Percentiles rank a stretch among this genome's conserved stretches.
These are phyloP conservation scores for Pygmarrhopalites habei DNA, from an alignment of 1,140 invertebrate species.

Conservation along the genomic window DNA sequence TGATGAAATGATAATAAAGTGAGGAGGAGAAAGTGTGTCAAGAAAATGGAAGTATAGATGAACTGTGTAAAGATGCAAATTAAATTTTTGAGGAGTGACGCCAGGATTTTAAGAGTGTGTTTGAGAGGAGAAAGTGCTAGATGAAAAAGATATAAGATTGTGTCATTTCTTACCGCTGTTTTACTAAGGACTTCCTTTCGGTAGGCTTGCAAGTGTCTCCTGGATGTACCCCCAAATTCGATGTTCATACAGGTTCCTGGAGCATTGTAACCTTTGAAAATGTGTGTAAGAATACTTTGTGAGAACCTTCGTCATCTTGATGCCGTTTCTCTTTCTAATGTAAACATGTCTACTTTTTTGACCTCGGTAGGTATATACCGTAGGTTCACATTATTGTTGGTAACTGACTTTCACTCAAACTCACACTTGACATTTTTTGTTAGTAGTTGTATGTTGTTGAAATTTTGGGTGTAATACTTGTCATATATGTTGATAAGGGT, in stretches of 20 bases:
- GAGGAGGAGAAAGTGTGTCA: too few species aligned
- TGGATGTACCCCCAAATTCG: conserved; percentile 28
- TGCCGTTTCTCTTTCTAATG: not conserved
- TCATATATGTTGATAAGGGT: conserved; percentile 27
- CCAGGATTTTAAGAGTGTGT: not conserved
- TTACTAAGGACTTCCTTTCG: conserved; percentile 26
- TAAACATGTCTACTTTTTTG: not conserved
- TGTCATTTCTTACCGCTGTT: conserved; percentile 11
- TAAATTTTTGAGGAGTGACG: not conserved
- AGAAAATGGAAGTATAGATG: too few species aligned
- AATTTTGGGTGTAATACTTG: conserved; percentile 23
- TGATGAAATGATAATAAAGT: not conserved
- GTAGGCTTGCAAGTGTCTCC: conserved; percentile 25
- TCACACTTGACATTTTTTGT: not conserved
- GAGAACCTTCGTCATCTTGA: not conserved
- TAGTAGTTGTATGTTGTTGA: not conserved
- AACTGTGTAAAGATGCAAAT: not conserved
- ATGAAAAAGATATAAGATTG: not conserved
- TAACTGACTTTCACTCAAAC: too few species aligned
- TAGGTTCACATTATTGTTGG: not conserved
- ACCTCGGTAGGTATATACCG: not conserved
- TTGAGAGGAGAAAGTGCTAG: not conserved
- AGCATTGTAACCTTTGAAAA: conserved; percentile 16
- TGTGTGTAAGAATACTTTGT: not conserved
- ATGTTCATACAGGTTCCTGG: conserved; percentile 17